Percentiles rank a stretch among this genome's conserved stretches.
These are phyloP conservation scores for Machimus atricapillus DNA, from an alignment of 2,888 invertebrate genomes.

Conservation along the genomic window DNA sequence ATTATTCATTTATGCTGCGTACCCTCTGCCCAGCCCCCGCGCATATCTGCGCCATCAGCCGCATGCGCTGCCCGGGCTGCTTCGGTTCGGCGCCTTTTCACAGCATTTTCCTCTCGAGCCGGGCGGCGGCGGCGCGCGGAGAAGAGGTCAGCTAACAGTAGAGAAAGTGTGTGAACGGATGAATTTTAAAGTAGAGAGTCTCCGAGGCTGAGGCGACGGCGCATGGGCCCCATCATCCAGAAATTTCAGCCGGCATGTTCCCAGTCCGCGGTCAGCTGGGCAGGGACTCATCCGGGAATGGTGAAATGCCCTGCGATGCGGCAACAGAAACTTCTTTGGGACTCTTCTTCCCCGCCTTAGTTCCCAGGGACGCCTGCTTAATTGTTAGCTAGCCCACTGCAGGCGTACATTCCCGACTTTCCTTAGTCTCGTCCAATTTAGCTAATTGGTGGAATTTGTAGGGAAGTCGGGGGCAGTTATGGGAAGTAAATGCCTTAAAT, in stretches of 20 bases:
- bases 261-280: background rate
- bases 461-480: background rate
- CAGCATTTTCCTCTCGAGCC: background rate
- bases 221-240: background rate
- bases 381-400: background rate
- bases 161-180: slow-evolving; percentile 28
- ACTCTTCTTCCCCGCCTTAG: background rate
- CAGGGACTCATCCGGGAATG: background rate
- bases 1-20: background rate
- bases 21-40: background rate
- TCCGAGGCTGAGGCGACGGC: background rate
- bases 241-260: background rate
- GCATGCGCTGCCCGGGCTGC: background rate
- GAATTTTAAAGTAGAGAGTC: background rate
- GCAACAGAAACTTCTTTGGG: background rate
- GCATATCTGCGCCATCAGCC: background rate
- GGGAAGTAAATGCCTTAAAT: background rate
- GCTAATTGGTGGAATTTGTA: background rate
- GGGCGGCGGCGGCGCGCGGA: too few species aligned
- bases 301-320: background rate
- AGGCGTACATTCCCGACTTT: background rate
- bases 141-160: background rate
- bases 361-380: background rate
- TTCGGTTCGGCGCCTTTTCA: background rate
- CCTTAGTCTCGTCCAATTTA: background rate